Evolutionary conservation across 2,888 invertebrate species (phyloP), one percentile per base, ranked within the genome.

Genomic region (Apodemia duryi): DNA sequence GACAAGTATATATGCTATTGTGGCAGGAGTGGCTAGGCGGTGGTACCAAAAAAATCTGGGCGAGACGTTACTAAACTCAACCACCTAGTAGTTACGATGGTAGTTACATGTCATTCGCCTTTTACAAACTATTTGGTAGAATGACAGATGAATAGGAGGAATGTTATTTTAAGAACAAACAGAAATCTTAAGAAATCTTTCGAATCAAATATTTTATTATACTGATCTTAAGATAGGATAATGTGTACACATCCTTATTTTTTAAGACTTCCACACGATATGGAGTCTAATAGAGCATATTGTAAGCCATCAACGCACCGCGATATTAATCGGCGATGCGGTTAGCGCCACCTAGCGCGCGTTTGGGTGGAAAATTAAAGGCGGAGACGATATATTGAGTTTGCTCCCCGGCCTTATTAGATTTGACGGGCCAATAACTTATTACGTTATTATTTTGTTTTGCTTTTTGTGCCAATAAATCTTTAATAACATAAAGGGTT

Each of bases 281-380:
- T 13, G 35, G 63, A 52, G 49, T 32, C 57, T 62, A 65, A 63
- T n/a, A 62, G 60, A 62, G 62, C 67, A 61, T 61, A 41, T 52
- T 10, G 57, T 41, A 64, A 35, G 43, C 61, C 62, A 49, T 49
- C 32, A 62, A 38, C 57, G 29, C 57, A 38, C 51, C 21, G 51
- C 49, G 49, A 46, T 60, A 68, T 66, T 66, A 69, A 68, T 68
- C 66, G 63, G 49, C 65, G 29, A 65, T 29, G 61, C 65, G 61
- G 64, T 68, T 57, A 52, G 62, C 38, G 46, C 28, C 71, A 67
- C 69, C 69, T 67, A 63, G 28, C 11, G 65, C 64, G 68, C 70
- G 67, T 68, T 64, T 68, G 65, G 60, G 65, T 67, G 69, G 70
- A 71, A 71, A 71, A 71, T 69, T 67, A 70, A 70, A 69, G 71